Evolutionary conservation across 1,140 invertebrate genomes (phyloP).

Genomic region (Diprion similis): DNA sequence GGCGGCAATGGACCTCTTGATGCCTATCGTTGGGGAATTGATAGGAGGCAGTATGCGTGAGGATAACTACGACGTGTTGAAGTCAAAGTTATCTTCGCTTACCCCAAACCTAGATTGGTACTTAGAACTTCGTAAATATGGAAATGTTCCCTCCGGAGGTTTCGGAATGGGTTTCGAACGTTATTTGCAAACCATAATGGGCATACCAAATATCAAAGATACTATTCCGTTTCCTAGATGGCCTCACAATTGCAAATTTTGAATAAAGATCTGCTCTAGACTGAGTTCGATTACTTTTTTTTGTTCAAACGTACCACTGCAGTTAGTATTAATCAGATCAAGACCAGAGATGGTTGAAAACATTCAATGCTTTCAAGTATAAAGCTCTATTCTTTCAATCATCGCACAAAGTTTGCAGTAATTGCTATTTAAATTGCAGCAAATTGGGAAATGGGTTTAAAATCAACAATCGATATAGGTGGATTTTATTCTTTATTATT

Average conservation of each 20-base stretch:
- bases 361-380: no score
- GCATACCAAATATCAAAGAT: conserved; percentile 89
- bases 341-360: no score
- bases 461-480: not conserved
- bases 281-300: no score
- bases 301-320: no score
- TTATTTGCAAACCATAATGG: conserved; percentile 82
- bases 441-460: no score
- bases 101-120: conserved; percentile 82
- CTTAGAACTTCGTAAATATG: conserved; percentile 88
- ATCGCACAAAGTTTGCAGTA: no score
- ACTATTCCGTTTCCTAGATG: conserved; percentile 94
- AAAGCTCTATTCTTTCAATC: no score
- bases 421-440: no score
- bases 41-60: conserved; percentile 94
- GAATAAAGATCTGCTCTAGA: conserved; percentile 45
- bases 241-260: conserved; percentile 87
- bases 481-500: conserved; percentile 14
- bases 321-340: no score
- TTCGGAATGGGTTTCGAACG: conserved; percentile 97
- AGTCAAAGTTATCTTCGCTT: conserved; percentile 64
- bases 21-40: conserved; percentile 89
- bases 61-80: conserved; percentile 73
- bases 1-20: conserved; percentile 87
- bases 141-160: conserved; percentile 87